Percentiles rank a stretch among this genome's conserved stretches.
Evolutionary conservation across 2,113 vertebrate species (phyloP).

Genomic region (Gambusia affinis): DNA sequence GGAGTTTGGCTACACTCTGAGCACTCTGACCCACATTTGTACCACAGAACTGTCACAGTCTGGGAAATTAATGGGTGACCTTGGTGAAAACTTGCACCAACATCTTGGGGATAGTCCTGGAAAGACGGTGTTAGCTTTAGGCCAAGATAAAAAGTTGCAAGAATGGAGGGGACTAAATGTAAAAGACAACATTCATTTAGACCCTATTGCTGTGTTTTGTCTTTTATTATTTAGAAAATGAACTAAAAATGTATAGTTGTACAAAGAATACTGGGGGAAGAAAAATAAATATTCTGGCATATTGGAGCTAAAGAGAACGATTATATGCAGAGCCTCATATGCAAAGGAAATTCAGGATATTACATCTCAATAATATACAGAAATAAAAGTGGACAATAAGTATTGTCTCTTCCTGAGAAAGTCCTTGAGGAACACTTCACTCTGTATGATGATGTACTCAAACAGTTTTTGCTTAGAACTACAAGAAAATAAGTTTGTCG

Average conservation of each 20-base stretch:
- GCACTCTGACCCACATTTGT: constrained; percentile 70
- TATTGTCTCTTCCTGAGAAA: background rate
- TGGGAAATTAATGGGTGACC: constrained; percentile 70
- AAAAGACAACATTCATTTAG: background rate
- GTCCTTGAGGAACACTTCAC: constrained; percentile 42
- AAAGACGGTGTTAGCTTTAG: constrained; percentile 55
- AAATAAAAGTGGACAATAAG: constrained; percentile 1
- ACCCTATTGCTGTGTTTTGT: background rate
- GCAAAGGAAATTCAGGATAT: background rate
- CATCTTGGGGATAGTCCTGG: constrained; percentile 70
- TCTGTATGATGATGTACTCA: constrained; percentile 20
- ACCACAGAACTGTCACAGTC: constrained; percentile 73
- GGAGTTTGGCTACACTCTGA: constrained; percentile 28
- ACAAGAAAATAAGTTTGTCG: constrained; percentile 69
- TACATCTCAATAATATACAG: background rate
- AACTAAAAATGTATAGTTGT: background rate
- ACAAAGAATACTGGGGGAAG: background rate
- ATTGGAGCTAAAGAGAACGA: background rate
- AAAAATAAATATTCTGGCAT: background rate
- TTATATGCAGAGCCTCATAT: background rate
- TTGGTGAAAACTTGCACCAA: constrained; percentile 58
- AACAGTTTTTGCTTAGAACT: constrained; percentile 67
- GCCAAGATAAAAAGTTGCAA: constrained; percentile 1
- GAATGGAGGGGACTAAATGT: background rate
- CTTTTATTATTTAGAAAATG: background rate